phyloP scores from a whole-genome alignment of 2,888 invertebrate genomes.

The Trisateles emortualis region DNA sequence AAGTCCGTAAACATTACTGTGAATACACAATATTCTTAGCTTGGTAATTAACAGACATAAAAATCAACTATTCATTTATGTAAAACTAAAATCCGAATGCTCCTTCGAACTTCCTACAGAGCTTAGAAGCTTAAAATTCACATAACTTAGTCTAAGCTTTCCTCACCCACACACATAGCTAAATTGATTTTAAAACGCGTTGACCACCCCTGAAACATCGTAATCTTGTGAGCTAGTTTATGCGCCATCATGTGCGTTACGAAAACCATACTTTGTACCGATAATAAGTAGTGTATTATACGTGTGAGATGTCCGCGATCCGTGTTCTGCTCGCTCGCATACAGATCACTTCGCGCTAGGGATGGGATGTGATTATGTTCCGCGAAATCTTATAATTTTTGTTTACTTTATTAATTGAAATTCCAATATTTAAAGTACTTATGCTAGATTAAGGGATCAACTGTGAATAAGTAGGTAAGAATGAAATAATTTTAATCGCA shows the following conservation, averaged over 20 bases:
- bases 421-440: not conserved
- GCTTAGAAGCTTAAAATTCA: constrained; percentile 11
- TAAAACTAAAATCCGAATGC: not conserved
- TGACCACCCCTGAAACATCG: constrained; percentile 42
- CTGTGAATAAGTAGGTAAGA: no score
- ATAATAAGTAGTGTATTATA: constrained; percentile 57
- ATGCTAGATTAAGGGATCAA: no score
- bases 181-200: constrained; percentile 39
- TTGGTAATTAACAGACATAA: not conserved
- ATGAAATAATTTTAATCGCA: no score
- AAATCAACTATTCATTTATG: not conserved
- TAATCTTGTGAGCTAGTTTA: constrained; percentile 49
- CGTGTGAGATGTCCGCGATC: constrained; percentile 54
- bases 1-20: not conserved
- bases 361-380: constrained; percentile 22
- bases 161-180: constrained; percentile 25
- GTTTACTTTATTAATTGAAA: not conserved
- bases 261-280: constrained; percentile 51
- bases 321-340: constrained; percentile 54
- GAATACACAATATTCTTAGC: no score
- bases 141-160: constrained; percentile 5
- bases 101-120: not conserved
- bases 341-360: constrained; percentile 50
- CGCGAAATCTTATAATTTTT: not conserved
- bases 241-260: constrained; percentile 58